Evolutionary conservation across 1,140 invertebrate genomes (phyloP).

Genomic region (Lucilia sericata): DNA sequence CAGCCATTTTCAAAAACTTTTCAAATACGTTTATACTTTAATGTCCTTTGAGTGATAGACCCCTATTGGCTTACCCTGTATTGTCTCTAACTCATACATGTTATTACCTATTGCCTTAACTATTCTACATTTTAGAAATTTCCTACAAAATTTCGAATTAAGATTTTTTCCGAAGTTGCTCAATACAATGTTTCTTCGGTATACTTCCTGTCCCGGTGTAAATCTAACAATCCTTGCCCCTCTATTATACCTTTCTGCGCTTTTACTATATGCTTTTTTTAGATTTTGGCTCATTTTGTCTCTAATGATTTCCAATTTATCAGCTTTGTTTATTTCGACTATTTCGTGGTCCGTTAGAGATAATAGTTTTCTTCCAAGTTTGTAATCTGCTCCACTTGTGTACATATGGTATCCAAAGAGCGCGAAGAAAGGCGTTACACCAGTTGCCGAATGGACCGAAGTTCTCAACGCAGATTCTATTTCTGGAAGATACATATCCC

Average conservation of each 20-base stretch:
- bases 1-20: too few species aligned
- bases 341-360: background rate
- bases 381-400: slow-evolving; percentile 9
- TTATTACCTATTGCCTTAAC: background rate
- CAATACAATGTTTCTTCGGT: background rate
- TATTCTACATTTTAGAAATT: too few species aligned
- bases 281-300: background rate
- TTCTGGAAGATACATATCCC: slow-evolving; percentile 1
- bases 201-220: background rate
- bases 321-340: background rate
- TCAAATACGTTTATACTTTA: background rate
- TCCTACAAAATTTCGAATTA: background rate
- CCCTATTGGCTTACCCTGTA: background rate
- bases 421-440: background rate
- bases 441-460: background rate
- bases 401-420: background rate
- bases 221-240: background rate
- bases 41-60: background rate
- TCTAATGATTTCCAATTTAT: background rate
- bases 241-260: background rate
- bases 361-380: background rate
- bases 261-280: background rate
- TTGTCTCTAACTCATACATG: background rate
- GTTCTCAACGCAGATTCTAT: background rate
- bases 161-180: background rate